Conservation (phyloP, 1,140 invertebrate genomes). For the Caerostris darwini region DNA sequence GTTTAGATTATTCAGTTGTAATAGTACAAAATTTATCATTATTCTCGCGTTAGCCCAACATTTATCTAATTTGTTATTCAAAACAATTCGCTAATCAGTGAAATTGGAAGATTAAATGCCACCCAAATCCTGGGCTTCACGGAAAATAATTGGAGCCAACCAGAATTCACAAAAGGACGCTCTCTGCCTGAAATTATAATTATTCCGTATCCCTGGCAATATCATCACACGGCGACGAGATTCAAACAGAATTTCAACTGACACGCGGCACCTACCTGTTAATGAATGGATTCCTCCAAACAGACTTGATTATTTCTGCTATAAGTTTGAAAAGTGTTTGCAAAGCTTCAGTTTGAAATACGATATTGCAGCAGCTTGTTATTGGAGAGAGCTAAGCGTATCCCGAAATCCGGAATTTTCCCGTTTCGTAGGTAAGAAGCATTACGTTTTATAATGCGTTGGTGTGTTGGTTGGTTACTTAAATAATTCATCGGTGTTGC, state of each 20-base stretch:
- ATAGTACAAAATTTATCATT: neutral
- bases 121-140: neutral
- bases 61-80: neutral
- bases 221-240: neutral
- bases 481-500: too few relatives aligned
- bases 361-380: neutral
- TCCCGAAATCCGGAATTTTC: too few relatives aligned
- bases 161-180: neutral
- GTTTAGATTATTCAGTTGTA: too few relatives aligned
- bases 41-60: neutral
- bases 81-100: slow-evolving; percentile 13
- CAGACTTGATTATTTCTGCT: neutral
- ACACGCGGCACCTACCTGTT: neutral
- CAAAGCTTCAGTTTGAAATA: slow-evolving; percentile 8
- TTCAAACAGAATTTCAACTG: neutral
- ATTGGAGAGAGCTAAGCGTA: neutral
- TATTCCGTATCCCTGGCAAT: slow-evolving; percentile 30
- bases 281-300: slow-evolving; percentile 44
- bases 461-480: too few relatives aligned
- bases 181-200: slow-evolving; percentile 12
- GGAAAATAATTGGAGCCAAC: neutral
- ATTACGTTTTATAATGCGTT: too few relatives aligned
- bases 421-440: too few relatives aligned
- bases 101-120: slow-evolving; percentile 23
- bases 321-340: neutral